Evolutionary conservation across 2,113 vertebrate species (phyloP), one percentile per base, ranked within the genome.

Genomic region (Hemiscyllium ocellatum): DNA sequence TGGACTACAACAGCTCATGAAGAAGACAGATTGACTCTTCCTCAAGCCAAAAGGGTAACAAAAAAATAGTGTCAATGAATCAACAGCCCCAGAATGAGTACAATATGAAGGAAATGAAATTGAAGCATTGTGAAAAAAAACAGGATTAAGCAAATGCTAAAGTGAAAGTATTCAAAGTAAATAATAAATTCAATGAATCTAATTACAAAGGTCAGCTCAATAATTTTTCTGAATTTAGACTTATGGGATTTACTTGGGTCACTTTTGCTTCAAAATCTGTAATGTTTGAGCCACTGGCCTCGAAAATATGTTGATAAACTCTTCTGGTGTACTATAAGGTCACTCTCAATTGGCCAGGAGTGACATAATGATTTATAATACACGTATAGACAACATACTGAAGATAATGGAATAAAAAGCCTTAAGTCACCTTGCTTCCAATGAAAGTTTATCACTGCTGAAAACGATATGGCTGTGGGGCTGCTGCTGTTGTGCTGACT

Each of bases 341-440:
- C 37, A 50, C 72, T 95, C 68, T 13, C 42, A 95, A 69, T 95
- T 26, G 91, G 24, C 50, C 68, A 95, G 15, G 4, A 5, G n/a
- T 50, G 68, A 95, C 68, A 29, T 13, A 95, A 50, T 52, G 8
- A 95, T 95, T 50, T 72, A 95, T 95, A 70, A 69, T 6, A 42
- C 93, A 72, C 13, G 20, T n/a, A 50, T 72, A 72, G 37, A 15
- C 68, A 95, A 42, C 24, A 72, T 4, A 13, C 42, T 95, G 47
- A 70, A 94, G 65, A 69, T 94, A 33, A 37, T 72, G 68, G 26
- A 70, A 15, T 47, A 72, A 72, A 95, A 72, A 70, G 6, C 93
- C 68, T 95, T 47, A 94, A 94, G 65, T 70, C 66, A 69, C 24
- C 6, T 69, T 94, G 91, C 65, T 69, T 69, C 91, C 91, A 94